phyloP scores from a whole-genome alignment of 2,113 vertebrate genomes.

The Morone saxatilis region DNA sequence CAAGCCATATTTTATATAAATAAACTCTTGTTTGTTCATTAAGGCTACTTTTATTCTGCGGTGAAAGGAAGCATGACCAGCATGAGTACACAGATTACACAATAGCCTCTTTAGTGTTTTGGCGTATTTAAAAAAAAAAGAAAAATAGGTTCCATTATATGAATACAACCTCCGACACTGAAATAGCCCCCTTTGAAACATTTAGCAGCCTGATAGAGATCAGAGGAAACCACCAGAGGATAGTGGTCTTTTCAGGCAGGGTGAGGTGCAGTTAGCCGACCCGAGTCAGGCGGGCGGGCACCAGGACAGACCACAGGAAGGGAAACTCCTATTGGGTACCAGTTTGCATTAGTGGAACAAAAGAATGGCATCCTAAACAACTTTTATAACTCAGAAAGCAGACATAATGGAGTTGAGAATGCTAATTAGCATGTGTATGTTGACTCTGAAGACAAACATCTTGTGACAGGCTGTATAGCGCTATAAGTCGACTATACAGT shows the following conservation, averaged over 20 bases:
- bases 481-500: conserved; percentile 3
- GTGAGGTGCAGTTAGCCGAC: conserved; percentile 3
- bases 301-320: conserved; percentile 37
- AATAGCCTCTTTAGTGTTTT: neutral
- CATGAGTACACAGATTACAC: neutral
- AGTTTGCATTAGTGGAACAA: conserved; percentile 1
- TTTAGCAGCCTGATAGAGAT: conserved; percentile 30
- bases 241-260: conserved; percentile 22
- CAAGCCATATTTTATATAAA: neutral
- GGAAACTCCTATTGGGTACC: neutral
- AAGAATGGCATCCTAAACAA: conserved; percentile 1
- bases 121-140: neutral
- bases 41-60: conserved; percentile 3
- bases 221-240: conserved; percentile 38
- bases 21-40: neutral
- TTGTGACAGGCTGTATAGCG: neutral
- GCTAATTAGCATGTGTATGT: neutral
- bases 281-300: conserved; percentile 33
- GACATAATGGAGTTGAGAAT: conserved; percentile 8
- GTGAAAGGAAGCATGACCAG: conserved; percentile 11
- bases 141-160: conserved; percentile 1
- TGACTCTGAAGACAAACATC: neutral
- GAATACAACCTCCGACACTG: neutral
- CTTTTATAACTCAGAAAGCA: conserved; percentile 3
- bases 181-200: conserved; percentile 11